A percentile compares a stretch with the other conserved stretches of the same genome.
phyloP scores from a whole-genome alignment of 2,888 invertebrate genomes.

The Drosophila vallismaia region DNA sequence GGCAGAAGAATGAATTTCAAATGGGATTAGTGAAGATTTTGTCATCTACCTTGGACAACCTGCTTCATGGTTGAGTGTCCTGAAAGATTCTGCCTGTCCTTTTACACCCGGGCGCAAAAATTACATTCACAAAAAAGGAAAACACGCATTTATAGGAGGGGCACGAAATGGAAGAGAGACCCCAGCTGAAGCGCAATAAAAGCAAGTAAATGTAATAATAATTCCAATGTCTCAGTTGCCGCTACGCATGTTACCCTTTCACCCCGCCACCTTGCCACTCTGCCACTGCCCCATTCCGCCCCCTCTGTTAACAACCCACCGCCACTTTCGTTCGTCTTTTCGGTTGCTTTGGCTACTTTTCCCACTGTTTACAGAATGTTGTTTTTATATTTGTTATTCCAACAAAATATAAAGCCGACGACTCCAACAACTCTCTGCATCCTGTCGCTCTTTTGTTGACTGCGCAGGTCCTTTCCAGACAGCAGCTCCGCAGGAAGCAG shows the following conservation, averaged over 20 bases:
- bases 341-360: conserved; percentile 46
- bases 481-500: conserved; percentile 28
- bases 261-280: neutral
- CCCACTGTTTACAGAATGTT: conserved; percentile 55
- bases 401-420: conserved; percentile 50
- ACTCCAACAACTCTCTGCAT: conserved; percentile 41
- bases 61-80: conserved; percentile 4
- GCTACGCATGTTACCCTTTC: conserved; percentile 44
- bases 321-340: neutral
- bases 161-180: conserved; percentile 20
- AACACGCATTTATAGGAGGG: conserved; percentile 12
- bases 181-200: conserved; percentile 45
- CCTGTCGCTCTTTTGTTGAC: conserved; percentile 4
- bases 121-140: conserved; percentile 23
- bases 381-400: conserved; percentile 51
- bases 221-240: conserved; percentile 55
- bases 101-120: conserved; percentile 15
- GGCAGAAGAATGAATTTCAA: conserved; percentile 50
- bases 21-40: conserved; percentile 71
- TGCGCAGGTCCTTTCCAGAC: conserved; percentile 40
- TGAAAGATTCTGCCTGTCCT: too few species aligned
- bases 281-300: conserved; percentile 8
- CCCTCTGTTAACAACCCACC: conserved; percentile 3
- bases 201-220: conserved; percentile 63
- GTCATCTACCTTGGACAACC: conserved; percentile 24